A percentile compares a stretch with the other conserved stretches of the same genome.
Evolutionary conservation across 2,888 invertebrate genomes (phyloP).

Genomic region (Seira musarum): DNA sequence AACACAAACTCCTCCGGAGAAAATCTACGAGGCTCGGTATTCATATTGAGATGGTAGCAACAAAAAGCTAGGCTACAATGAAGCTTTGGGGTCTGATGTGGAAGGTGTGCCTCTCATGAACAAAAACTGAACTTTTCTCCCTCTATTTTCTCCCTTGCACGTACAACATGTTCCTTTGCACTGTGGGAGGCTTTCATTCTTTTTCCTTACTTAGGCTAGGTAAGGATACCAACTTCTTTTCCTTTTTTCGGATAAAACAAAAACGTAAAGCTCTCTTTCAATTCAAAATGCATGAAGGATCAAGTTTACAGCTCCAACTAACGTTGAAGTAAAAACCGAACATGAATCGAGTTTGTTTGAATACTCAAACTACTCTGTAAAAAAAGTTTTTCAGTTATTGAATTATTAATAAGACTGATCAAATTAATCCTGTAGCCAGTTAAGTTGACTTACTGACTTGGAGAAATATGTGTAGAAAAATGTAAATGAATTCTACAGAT

Average conservation of each 20-base stretch:
- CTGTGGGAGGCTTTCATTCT: conserved; percentile 15
- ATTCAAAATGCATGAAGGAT: conserved; percentile 49
- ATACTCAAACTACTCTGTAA: conserved; percentile 18
- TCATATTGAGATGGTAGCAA: conserved; percentile 6
- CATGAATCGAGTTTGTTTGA: conserved; percentile 23
- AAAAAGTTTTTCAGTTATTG: conserved; percentile 45
- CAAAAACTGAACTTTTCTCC: conserved; percentile 17
- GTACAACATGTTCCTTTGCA: conserved; percentile 15
- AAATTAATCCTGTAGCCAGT: conserved; percentile 36
- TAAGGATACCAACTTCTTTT: not conserved
- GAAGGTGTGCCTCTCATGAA: conserved; percentile 24
- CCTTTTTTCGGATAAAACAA: not conserved
- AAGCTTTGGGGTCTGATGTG: not conserved
- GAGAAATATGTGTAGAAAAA: conserved; percentile 2
- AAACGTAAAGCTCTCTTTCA: conserved; percentile 25
- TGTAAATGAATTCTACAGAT: not conserved
- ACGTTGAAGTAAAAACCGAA: conserved; percentile 16
- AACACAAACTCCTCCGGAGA: not conserved
- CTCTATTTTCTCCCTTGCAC: conserved; percentile 17
- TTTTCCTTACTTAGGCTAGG: not conserved
- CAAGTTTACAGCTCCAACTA: conserved; percentile 17
- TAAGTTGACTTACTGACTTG: conserved; percentile 9
- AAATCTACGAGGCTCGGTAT: conserved; percentile 9
- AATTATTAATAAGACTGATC: conserved; percentile 48
- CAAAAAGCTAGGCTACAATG: not conserved